Base-by-base conservation (phyloP, 2,113 vertebrate species). In the Hymenochirus boettgeri region DNA sequence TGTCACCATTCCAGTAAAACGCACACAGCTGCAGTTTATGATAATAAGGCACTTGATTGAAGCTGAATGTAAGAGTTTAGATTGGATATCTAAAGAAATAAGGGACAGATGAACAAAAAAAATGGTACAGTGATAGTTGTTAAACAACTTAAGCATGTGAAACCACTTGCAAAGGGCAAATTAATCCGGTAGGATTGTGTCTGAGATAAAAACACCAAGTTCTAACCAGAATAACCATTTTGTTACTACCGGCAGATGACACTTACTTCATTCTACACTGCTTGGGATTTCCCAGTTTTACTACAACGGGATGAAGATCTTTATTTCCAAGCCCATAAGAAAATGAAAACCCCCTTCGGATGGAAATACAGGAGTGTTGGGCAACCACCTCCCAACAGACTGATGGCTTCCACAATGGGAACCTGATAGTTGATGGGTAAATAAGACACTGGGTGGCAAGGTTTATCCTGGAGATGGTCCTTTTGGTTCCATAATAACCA, bases 401-500 rank as follows among this genome's bases (percentile, higher is more conserved):
- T 13, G 56, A 67, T n/a, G 46, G 46, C 1, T 10, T 39, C 18
- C 13, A 29, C 3, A 23, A 26, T 4, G 51, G 64, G 64, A 31
- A 59, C 48, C 31, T 67, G 10, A 27, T 67, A 1, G 17, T 27
- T 9, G 31, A 67, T 59, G 64, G 64, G 63, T 66, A 47, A 22
- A 25, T 55, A 25, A 12, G n/a, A 13, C 33, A 35, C 10, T 7
- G 7, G 33, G 26, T n/a, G 4, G 19, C 56, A 45, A 65, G n/a
- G n/a, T n/a, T n/a, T n/a, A n/a, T n/a, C 42, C 17, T 5, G 6
- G 42, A 17, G 15, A 5, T 13, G 42, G 42, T 11, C 1, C 7
- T n/a, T 17, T 5, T 17, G n/a, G 4, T 24, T 22, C 9, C 2
- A 1, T 9, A 51, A 51, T 10, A 51, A 10, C 23, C n/a, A n/a